Evolutionary conservation across 2,113 vertebrate species (phyloP), one percentile per base, ranked within the genome.

Genomic region (Thamnophis sirtalis): DNA sequence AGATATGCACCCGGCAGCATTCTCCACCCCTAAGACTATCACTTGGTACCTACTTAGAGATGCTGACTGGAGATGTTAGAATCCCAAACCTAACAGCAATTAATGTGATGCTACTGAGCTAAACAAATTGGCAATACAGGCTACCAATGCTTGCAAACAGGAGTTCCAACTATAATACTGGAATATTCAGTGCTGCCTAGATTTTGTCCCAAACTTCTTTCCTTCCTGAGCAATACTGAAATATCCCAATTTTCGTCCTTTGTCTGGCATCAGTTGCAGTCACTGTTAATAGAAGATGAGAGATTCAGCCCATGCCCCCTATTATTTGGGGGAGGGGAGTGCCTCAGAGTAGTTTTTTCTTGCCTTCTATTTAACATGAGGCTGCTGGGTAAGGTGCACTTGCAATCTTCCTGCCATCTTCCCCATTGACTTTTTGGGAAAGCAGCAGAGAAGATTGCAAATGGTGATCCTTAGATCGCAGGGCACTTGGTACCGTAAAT

Each of bases 1-100:
- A 87, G 49, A 94, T 91, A 92, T 3, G 58, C 84, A 91, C 93
- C 95, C 84, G 91, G 93, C 90, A 90, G 91, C 92, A 95, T 51
- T 96, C 97, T 96, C 97, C 97, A 96, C 97, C 97, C 92, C 94
- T 92, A 48, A 87, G 85, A 38, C 88, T 95, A 92, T 94, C 51
- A 88, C 86, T 86, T 49, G 86, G 3, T 94, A 92, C 87, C 94
- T 91, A 38, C 94, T 94, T 91, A 10, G 90, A 93, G 86, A 93
- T 92, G 94, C 91, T 90, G 95, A 94, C 92, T 90, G 58, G 92
- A 91, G 92, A 92, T 84, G 91, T 88, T 7, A 0, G 48, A 51
- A 53, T 55, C 80, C 68, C 49, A 95, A 51, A 43, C 33, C 0
- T 0, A 92, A 68, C 93, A 87, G 73, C 84, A 89, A 84, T 94